phyloP scores from a whole-genome alignment of 2,797 vertebrate species.

The Trematomus bernacchii region DNA sequence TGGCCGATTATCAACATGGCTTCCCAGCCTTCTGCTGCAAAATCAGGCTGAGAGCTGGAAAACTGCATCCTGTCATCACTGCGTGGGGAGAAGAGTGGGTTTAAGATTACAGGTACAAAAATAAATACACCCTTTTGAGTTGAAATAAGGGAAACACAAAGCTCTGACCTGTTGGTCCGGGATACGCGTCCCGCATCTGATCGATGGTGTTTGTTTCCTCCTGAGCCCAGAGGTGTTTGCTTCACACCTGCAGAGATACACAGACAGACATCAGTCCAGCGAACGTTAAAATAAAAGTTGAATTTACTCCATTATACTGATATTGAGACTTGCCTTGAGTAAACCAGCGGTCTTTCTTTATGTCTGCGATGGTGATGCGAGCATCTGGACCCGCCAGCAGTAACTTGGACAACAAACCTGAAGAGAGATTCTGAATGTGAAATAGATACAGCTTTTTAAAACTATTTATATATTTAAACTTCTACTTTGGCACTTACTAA shows the following conservation, averaged over 20 bases:
- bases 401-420: slow-evolving; percentile 93
- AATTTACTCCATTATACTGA: not conserved
- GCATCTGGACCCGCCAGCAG: slow-evolving; percentile 86
- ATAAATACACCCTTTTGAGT: not conserved
- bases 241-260: slow-evolving; percentile 81
- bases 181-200: slow-evolving; percentile 82
- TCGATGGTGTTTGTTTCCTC: slow-evolving; percentile 85
- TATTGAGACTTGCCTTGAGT: slow-evolving; percentile 61
- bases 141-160: not conserved
- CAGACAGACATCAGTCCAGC: not conserved
- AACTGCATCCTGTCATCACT: slow-evolving; percentile 91
- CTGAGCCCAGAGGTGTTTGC: slow-evolving; percentile 75
- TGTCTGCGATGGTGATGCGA: slow-evolving; percentile 88
- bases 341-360: slow-evolving; percentile 95
- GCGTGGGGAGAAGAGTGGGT: not conserved
- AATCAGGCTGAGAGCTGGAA: slow-evolving; percentile 96
- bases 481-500: slow-evolving; percentile 83
- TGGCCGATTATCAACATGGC: slow-evolving; percentile 81
- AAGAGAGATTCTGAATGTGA: slow-evolving; percentile 23
- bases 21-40: slow-evolving; percentile 86
- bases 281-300: not conserved
- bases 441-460: not conserved
- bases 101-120: slow-evolving; percentile 5
- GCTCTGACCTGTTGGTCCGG: slow-evolving; percentile 72
- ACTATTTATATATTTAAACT: not conserved